These are phyloP conservation scores for Echinarachnius parma DNA, from an alignment of 53 echinoderm and acorn worm species.

Conservation along the genomic window DNA sequence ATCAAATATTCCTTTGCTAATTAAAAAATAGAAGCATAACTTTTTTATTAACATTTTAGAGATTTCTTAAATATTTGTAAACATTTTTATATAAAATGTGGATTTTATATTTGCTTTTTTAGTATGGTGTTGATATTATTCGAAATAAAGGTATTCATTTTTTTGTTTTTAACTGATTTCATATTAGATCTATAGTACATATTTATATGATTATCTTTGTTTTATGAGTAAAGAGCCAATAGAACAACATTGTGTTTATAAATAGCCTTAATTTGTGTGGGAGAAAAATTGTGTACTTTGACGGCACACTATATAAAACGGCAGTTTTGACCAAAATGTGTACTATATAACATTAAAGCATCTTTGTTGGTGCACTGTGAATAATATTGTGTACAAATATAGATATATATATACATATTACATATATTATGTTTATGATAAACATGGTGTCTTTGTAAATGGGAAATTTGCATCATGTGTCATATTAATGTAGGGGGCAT, in stretches of 20 bases:
- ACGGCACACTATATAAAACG: constrained; percentile 39
- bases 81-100: no score
- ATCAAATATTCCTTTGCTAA: not conserved
- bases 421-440: not conserved
- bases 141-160: no score
- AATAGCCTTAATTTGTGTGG: constrained; percentile 26
- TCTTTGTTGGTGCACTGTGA: constrained; percentile 19
- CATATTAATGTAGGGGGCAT: no score
- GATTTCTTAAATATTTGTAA: no score
- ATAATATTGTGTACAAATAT: constrained; percentile 13
- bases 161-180: no score
- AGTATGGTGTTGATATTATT: no score
- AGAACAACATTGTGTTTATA: constrained; percentile 24
- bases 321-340: constrained; percentile 48
- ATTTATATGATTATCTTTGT: not conserved
- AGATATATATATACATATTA: not conserved
- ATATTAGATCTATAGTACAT: no score
- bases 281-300: constrained; percentile 33
- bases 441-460: not conserved
- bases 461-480: not conserved
- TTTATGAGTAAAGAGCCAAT: no score
- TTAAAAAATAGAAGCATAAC: not conserved
- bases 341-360: constrained; percentile 18
- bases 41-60: no score
- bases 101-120: no score